phyloP scores from a whole-genome alignment of 92 coral and sea anemone genomes.

The Paramuricea clavata region DNA sequence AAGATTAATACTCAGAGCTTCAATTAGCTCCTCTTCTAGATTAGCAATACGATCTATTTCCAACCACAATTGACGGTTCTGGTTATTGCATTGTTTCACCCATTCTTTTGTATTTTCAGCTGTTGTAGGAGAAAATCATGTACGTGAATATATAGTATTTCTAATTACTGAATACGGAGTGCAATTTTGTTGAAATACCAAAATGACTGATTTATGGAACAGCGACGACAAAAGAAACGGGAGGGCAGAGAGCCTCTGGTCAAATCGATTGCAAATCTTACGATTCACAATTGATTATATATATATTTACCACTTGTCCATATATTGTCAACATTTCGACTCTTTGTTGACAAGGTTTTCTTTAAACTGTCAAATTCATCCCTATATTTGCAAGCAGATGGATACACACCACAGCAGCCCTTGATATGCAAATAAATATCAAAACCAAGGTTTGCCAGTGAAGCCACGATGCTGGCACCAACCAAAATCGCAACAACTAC shows the following conservation, averaged over 20 bases:
- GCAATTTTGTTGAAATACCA: no score
- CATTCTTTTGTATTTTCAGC: slow-evolving; percentile 56
- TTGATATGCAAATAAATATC: slow-evolving; percentile 60
- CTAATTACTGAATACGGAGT: no score
- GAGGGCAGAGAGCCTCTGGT: no score
- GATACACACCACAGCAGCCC: slow-evolving; percentile 67
- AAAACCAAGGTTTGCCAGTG: slow-evolving; percentile 59
- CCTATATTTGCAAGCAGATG: slow-evolving; percentile 50
- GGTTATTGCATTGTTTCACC: slow-evolving; percentile 53
- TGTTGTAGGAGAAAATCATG: not conserved
- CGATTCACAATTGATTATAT: not conserved
- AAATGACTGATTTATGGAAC: no score
- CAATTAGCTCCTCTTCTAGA: slow-evolving; percentile 45
- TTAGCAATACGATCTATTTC: slow-evolving; percentile 62
- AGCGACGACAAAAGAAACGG: no score
- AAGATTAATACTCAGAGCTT: slow-evolving; percentile 28
- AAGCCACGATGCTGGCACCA: slow-evolving; percentile 51
- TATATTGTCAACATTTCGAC: slow-evolving; percentile 48
- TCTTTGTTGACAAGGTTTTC: slow-evolving; percentile 30
- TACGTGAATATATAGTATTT: not conserved
- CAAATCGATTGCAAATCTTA: not conserved
- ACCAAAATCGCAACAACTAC: slow-evolving; percentile 35
- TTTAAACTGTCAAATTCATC: slow-evolving; percentile 40
- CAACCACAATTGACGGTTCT: slow-evolving; percentile 62
- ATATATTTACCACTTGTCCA: slow-evolving; percentile 48